phyloP scores from a whole-genome alignment of 2,797 vertebrate genomes.

The Microctenopoma lineatum region DNA sequence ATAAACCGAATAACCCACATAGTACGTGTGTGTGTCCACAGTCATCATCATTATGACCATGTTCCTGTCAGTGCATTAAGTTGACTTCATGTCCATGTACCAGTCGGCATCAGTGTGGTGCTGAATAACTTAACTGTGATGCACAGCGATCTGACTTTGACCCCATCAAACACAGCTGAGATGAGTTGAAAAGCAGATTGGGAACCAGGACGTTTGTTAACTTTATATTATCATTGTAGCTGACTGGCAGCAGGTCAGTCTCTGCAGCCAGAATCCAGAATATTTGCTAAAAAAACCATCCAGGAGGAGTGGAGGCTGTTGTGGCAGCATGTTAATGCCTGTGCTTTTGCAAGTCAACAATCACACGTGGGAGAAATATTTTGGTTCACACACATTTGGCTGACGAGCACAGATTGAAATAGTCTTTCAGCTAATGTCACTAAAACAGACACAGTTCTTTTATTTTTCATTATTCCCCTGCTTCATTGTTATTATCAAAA shows the following conservation, averaged over 20 bases:
- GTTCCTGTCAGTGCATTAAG: too few species aligned
- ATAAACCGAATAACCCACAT: neutral
- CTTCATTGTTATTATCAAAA: neutral
- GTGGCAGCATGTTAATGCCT: neutral
- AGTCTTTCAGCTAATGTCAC: neutral
- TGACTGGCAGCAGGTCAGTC: neutral
- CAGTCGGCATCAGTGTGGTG: neutral
- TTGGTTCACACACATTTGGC: neutral
- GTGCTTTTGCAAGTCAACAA: neutral
- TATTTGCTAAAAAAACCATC: neutral
- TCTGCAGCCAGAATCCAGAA: neutral
- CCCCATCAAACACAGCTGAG: neutral
- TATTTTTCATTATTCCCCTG: too few species aligned
- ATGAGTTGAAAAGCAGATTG: neutral
- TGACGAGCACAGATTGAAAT: neutral
- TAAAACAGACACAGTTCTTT: too few species aligned
- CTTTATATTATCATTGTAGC: neutral
- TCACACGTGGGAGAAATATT: neutral
- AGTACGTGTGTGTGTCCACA: neutral
- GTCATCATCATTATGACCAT: neutral
- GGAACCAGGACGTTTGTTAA: neutral
- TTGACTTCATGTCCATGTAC: too few species aligned
- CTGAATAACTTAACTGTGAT: neutral
- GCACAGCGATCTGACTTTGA: neutral
- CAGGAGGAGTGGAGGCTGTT: neutral